Percentiles rank a stretch among this genome's conserved stretches.
Conservation (phyloP, 1,140 invertebrate genomes). For the Thaumetopoea pityocampa region DNA sequence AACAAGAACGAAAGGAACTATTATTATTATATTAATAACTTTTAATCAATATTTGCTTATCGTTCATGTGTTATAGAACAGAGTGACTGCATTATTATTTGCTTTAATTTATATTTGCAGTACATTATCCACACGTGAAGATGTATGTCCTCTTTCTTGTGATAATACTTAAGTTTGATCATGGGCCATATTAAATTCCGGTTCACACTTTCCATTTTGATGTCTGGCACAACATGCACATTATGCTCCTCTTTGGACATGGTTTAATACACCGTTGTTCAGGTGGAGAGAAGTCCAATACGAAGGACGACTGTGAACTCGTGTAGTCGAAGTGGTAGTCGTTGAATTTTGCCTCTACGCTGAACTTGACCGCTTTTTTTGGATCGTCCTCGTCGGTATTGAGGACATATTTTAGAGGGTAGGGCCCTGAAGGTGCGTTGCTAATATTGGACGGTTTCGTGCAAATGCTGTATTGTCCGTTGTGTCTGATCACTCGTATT, state of each 20-base stretch:
- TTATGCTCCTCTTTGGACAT: constrained; percentile 33
- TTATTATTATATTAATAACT: no score
- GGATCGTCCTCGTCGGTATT: constrained; percentile 39
- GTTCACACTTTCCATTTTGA: no score
- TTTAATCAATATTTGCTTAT: no score
- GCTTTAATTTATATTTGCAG: no score
- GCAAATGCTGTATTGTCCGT: constrained; percentile 55
- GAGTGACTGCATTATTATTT: no score
- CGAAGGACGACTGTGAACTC: constrained; percentile 57
- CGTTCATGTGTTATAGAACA: no score
- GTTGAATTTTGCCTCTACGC: constrained; percentile 64
- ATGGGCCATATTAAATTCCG: no score
- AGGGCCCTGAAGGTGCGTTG: constrained; percentile 58
- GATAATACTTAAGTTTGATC: no score
- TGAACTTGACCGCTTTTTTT: constrained; percentile 33
- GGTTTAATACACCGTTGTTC: constrained; percentile 42
- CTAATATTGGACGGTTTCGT: constrained; percentile 58
- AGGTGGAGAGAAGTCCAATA: constrained; percentile 61
- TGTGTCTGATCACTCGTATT: constrained; percentile 55
- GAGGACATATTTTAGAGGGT: constrained; percentile 61
- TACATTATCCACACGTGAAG: no score
- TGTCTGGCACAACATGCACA: constrained; percentile 18
- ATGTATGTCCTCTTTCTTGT: no score
- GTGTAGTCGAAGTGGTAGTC: constrained; percentile 65
- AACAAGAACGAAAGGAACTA: no score